Evolutionary conservation across 2,797 vertebrate species (phyloP).

Genomic region (Pteropus rufus): DNA sequence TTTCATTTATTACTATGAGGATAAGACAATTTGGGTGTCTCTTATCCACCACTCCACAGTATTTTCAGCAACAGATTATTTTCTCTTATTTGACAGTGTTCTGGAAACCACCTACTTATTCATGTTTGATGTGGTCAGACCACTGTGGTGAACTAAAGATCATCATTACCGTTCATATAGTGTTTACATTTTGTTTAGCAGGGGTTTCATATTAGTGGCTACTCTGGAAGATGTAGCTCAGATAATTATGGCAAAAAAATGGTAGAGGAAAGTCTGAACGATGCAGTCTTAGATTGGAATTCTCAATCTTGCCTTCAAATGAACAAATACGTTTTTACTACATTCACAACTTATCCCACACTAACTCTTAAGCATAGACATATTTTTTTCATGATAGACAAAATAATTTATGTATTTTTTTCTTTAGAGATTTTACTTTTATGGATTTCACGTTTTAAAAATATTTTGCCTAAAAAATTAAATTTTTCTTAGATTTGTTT

Average conservation of each 20-base stretch:
- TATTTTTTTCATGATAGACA: not conserved
- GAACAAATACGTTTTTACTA: not conserved
- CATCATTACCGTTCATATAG: not conserved
- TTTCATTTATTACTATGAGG: not conserved
- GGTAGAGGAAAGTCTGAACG: not conserved
- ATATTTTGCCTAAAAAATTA: not conserved
- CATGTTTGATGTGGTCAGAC: conserved; percentile 32
- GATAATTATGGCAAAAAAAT: not conserved
- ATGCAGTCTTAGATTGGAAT: not conserved
- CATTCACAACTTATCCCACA: not conserved
- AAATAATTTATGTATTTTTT: not conserved
- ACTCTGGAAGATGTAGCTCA: not conserved
- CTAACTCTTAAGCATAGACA: not conserved
- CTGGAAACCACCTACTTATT: conserved; percentile 36
- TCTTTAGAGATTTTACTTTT: not conserved
- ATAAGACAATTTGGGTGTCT: not conserved
- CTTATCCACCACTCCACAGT: not conserved
- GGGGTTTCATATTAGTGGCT: conserved; percentile 34
- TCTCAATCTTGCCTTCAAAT: not conserved
- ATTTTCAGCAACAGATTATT: conserved; percentile 45
- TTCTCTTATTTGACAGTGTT: conserved; percentile 39
- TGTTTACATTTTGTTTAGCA: conserved; percentile 33
- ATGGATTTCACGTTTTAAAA: not conserved
- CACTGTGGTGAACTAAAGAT: conserved; percentile 26
- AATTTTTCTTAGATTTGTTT: conserved; percentile 19